A percentile compares a stretch with the other conserved stretches of the same genome.
Evolutionary conservation across 2,113 vertebrate genomes (phyloP).

Genomic region (Plecturocebus donacophilus): DNA sequence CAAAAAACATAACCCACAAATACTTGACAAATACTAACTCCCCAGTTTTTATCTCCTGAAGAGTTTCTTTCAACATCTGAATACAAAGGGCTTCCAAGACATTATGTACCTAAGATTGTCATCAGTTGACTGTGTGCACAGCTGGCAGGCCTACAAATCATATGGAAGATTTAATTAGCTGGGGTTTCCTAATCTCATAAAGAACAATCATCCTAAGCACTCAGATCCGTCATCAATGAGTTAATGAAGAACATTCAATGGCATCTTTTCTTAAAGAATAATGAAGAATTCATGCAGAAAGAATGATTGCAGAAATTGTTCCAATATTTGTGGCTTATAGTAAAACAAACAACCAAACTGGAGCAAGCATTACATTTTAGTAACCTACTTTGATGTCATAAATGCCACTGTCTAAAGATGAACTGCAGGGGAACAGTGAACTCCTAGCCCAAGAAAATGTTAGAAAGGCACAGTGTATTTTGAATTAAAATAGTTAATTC

Average conservation of each 20-base stretch:
- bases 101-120: background rate
- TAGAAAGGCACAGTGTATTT: background rate
- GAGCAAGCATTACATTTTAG: background rate
- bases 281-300: background rate
- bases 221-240: background rate
- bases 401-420: background rate
- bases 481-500: background rate
- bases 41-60: background rate
- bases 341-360: slow-evolving; percentile 3
- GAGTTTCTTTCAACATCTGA: background rate
- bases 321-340: background rate
- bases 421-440: background rate
- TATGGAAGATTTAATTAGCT: background rate
- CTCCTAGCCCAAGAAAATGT: background rate
- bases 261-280: background rate
- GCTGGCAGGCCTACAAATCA: background rate
- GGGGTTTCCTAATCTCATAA: background rate
- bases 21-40: background rate
- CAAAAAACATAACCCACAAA: background rate
- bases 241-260: background rate
- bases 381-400: background rate
- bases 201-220: background rate
- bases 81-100: background rate
- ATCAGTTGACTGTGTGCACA: background rate
- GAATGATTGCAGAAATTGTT: background rate